A percentile compares a stretch with the other conserved stretches of the same genome.
These are phyloP conservation scores for Sebastes oblongus DNA, from an alignment of 2,797 vertebrate species.

Conservation along the genomic window DNA sequence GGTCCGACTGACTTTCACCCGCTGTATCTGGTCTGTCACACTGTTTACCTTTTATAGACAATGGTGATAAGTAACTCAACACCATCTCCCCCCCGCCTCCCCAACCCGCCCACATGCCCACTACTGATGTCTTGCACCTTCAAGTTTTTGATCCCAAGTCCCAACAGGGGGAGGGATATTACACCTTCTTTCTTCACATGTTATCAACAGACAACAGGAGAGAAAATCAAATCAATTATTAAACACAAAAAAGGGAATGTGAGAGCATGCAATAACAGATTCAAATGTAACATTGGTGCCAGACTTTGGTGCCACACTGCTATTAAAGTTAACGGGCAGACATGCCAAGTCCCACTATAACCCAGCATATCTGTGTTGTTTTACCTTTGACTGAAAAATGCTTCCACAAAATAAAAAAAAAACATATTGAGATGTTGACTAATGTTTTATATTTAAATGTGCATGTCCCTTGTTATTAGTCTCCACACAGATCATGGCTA, in stretches of 20 bases:
- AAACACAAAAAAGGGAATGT: slow-evolving; percentile 33
- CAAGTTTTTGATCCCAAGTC: slow-evolving; percentile 25
- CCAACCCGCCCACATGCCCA: slow-evolving; percentile 2
- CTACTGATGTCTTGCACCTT: slow-evolving; percentile 37
- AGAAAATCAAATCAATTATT: slow-evolving; percentile 12
- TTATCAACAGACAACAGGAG: background rate
- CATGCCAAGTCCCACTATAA: background rate
- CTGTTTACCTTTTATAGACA: slow-evolving; percentile 88
- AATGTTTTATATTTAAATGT: background rate
- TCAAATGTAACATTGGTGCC: background rate
- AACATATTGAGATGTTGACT: background rate
- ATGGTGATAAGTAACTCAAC: slow-evolving; percentile 81
- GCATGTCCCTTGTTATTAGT: background rate
- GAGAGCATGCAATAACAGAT: slow-evolving; percentile 16
- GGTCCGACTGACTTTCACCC: slow-evolving; percentile 81
- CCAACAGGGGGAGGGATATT: slow-evolving; percentile 41
- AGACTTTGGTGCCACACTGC: background rate
- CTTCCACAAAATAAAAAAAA: background rate
- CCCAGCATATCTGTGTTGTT: background rate
- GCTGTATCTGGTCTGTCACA: slow-evolving; percentile 74
- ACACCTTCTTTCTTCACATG: slow-evolving; percentile 10
- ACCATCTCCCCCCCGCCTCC: slow-evolving; percentile 22
- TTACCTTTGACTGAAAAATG: background rate
- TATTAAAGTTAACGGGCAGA: background rate
- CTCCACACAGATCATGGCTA: background rate